Conservation (phyloP, 2,797 vertebrate genomes). For the Schizopygopsis pylzovi region DNA sequence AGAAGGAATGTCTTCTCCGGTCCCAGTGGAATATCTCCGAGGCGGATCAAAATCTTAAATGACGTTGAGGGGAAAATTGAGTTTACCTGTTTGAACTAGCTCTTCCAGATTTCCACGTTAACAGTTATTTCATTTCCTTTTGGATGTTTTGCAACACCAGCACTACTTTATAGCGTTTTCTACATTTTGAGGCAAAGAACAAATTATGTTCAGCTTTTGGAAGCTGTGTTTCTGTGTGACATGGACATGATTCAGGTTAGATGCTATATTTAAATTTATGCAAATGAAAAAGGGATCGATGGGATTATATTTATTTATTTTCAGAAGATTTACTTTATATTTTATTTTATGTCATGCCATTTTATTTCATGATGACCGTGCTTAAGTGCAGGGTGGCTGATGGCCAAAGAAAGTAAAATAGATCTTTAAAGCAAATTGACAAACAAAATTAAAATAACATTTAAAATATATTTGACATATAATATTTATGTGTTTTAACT, state of each 20-base stretch:
- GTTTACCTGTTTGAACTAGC: constrained; percentile 81
- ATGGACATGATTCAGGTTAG: neutral
- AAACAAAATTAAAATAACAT: neutral
- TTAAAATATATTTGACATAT: neutral
- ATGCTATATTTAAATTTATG: neutral
- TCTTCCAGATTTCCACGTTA: constrained; percentile 86
- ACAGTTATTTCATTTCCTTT: constrained; percentile 89
- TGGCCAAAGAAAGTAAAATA: neutral
- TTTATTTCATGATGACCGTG: neutral
- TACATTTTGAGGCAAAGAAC: constrained; percentile 73
- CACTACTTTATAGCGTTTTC: constrained; percentile 64
- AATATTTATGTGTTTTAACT: neutral
- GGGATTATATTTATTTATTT: neutral
- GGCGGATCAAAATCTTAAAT: constrained; percentile 64
- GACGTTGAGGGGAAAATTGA: constrained; percentile 77
- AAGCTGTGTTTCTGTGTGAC: constrained; percentile 59
- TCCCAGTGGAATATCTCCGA: constrained; percentile 56
- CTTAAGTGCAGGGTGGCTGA: neutral
- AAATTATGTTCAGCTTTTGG: constrained; percentile 73
- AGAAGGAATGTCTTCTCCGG: constrained; percentile 57
- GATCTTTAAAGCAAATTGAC: neutral
- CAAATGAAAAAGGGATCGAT: neutral
- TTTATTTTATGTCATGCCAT: neutral
- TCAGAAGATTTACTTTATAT: neutral
- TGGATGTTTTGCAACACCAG: constrained; percentile 87